These are phyloP conservation scores for Uropetala carovei DNA, from an alignment of 2,888 invertebrate genomes.

Conservation along the genomic window DNA sequence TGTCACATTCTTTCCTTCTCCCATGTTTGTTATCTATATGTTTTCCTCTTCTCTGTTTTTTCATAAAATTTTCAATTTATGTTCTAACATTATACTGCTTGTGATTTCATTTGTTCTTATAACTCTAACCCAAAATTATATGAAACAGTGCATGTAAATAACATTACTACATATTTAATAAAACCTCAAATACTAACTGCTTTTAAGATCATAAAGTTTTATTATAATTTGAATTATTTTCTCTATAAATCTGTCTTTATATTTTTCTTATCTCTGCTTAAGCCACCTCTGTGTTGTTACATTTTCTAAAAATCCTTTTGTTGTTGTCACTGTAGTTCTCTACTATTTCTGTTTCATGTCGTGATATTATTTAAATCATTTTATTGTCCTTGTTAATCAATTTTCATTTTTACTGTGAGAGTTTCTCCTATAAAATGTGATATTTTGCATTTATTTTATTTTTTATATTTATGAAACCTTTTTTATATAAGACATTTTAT, in stretches of 20 bases:
- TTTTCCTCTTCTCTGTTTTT: too few relatives aligned
- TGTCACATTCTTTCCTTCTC: not conserved
- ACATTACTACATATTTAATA: too few relatives aligned
- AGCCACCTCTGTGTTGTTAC: too few relatives aligned
- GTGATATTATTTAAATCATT: not conserved
- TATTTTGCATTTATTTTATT: slow-evolving; percentile 2
- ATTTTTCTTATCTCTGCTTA: not conserved
- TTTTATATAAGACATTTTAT: not conserved
- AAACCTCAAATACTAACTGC: too few relatives aligned
- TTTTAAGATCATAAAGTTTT: too few relatives aligned
- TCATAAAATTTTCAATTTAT: too few relatives aligned
- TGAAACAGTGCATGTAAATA: too few relatives aligned
- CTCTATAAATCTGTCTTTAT: not conserved
- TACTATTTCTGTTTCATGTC: not conserved
- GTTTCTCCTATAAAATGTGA: not conserved
- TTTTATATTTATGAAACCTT: not conserved
- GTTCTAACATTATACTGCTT: too few relatives aligned
- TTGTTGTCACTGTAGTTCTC: too few relatives aligned
- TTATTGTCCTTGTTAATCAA: not conserved
- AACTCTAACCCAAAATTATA: too few relatives aligned
- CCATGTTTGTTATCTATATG: not conserved
- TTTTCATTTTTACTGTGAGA: not conserved
- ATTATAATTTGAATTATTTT: not conserved
- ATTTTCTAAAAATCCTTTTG: too few relatives aligned
- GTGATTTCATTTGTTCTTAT: too few relatives aligned